Evolutionary conservation across 2,113 vertebrate genomes (phyloP), one percentile per base, ranked within the genome.

Genomic region (Dipodomys stephensi): DNA sequence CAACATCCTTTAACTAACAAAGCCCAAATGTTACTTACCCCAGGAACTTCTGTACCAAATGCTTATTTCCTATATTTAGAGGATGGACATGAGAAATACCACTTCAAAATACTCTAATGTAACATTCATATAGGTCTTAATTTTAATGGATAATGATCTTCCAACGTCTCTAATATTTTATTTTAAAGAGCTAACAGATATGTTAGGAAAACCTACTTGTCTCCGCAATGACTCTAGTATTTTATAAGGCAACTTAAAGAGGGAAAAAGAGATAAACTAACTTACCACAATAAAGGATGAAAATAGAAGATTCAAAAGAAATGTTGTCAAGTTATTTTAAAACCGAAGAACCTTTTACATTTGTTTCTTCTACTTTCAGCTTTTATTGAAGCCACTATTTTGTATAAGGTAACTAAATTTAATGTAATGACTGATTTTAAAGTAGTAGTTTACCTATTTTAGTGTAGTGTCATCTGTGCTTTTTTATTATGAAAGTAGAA

Each of bases 241-340:
- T 95, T 57, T 89, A 71, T 81, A 91, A 7, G 9, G 23, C 4
- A 13, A 39, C 64, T 81, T 88, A 77, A 92, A 93, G n/a, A 13
- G 53, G 53, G 71, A n/a, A 93, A 88, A 92, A 72, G 46, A 88
- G 65, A 90, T 95, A 94, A 95, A 93, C 30, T 76, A 92, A 92
- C 11, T 80, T 74, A 74, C 76, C 69, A 87, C 71, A 71, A 28
- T 7, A 16, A 7, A 72, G 11, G 4, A 1, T 90, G 82, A 88
- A n/a, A 46, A 49, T 84, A 62, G 76, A 73, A 73, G 11, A 46
- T n/a, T 78, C 20, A 76, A 57, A 57, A n/a, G 80, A 94, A 88
- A 64, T 30, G 1, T 16, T 83, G 12, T 68, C n/a, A 69, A 77
- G 39, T 84, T 94, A 95, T 93, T 97, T 96, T 90, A 85, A 95